A percentile compares a stretch with the other conserved stretches of the same genome.
Conservation (phyloP, 2,797 vertebrate species). For the Myoxocephalus aenaeus region DNA sequence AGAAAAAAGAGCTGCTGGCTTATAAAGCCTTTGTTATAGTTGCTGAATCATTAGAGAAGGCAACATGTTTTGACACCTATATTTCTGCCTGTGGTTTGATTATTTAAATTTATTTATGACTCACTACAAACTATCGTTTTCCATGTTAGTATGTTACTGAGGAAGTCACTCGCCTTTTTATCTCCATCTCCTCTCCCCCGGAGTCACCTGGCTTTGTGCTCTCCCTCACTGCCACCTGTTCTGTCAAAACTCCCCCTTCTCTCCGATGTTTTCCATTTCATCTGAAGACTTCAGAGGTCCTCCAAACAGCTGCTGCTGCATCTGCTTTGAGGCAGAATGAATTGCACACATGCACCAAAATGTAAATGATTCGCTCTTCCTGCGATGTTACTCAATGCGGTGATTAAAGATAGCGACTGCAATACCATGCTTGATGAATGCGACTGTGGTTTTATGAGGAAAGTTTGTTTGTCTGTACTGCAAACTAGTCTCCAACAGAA, state of each 20-base stretch:
- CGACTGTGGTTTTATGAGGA: neutral
- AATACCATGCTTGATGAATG: conserved; percentile 37
- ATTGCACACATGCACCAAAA: conserved; percentile 47
- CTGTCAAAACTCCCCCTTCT: conserved; percentile 56
- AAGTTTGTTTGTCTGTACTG: neutral
- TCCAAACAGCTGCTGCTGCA: conserved; percentile 69
- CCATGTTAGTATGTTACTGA: neutral
- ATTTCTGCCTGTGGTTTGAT: neutral
- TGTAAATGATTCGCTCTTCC: conserved; percentile 39
- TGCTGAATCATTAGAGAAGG: neutral
- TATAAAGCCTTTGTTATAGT: neutral
- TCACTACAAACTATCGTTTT: conserved; percentile 27
- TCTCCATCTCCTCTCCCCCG: conserved; percentile 16
- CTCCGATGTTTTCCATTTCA: conserved; percentile 54
- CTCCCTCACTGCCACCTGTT: conserved; percentile 61
- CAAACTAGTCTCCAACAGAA: conserved; percentile 12
- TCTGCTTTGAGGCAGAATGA: conserved; percentile 57
- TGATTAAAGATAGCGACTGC: conserved; percentile 40
- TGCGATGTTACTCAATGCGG: conserved; percentile 19
- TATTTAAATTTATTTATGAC: conserved; percentile 36
- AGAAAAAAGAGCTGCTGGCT: too few relatives aligned
- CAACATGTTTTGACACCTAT: neutral
- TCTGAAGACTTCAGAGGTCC: conserved; percentile 66
- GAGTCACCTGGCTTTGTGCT: conserved; percentile 54
- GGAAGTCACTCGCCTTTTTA: conserved; percentile 22